Conservation (phyloP, 2,888 invertebrate species). For the Ophioninae sp. region DNA sequence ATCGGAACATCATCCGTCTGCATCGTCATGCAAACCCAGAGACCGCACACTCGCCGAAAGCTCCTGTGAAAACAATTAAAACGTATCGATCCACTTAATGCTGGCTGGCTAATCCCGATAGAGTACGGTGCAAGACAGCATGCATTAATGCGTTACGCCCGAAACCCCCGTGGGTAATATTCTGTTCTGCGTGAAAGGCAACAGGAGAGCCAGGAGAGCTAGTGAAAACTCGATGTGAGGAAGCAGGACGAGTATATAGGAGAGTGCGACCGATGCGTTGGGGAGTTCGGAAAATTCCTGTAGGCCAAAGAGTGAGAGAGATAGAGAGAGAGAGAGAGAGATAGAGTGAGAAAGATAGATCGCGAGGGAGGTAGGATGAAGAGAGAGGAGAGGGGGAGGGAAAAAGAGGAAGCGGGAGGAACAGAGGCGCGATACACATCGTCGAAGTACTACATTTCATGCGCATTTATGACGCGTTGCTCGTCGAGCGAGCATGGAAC, state of each 20-base stretch:
- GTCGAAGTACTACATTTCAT: slow-evolving; percentile 59
- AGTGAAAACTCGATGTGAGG: slow-evolving; percentile 35
- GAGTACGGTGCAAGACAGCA: slow-evolving; percentile 47
- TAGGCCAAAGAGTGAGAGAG: neutral
- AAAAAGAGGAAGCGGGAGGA: neutral
- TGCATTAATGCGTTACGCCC: slow-evolving; percentile 60
- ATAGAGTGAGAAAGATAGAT: too few relatives aligned
- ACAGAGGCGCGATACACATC: neutral
- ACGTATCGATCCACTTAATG: slow-evolving; percentile 65
- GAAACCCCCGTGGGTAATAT: slow-evolving; percentile 45
- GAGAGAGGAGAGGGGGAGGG: neutral
- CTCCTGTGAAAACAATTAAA: slow-evolving; percentile 63
- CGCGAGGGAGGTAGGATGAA: neutral
- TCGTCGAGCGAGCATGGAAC: slow-evolving; percentile 23
- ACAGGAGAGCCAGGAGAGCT: neutral
- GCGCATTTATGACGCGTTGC: slow-evolving; percentile 53
- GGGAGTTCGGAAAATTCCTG: slow-evolving; percentile 45
- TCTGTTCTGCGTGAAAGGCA: slow-evolving; percentile 10
- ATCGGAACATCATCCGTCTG: slow-evolving; percentile 22
- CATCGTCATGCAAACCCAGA: slow-evolving; percentile 26
- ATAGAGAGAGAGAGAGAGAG: too few relatives aligned
- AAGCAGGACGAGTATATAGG: slow-evolving; percentile 15
- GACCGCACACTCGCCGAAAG: slow-evolving; percentile 44
- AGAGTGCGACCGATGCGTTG: slow-evolving; percentile 25
- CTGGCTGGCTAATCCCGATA: slow-evolving; percentile 60